Evolutionary conservation across 2,113 vertebrate species (phyloP).

Genomic region (Sialia sialis): DNA sequence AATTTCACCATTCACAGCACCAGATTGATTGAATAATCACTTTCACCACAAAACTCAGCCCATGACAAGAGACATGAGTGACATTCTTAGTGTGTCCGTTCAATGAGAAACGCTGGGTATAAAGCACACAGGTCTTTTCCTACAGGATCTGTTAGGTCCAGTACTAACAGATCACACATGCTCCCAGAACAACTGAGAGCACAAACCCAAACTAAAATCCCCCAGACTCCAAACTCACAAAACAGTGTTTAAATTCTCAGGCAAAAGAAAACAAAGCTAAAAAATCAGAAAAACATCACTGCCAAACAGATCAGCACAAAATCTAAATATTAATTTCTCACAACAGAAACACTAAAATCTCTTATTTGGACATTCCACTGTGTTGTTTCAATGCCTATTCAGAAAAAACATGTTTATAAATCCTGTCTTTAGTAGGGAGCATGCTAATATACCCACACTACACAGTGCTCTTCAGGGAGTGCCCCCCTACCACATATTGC

Average conservation of each 20-base stretch:
- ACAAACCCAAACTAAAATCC: not conserved
- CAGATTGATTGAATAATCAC: not conserved
- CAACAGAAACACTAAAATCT: not conserved
- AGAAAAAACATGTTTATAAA: not conserved
- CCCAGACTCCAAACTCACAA: not conserved
- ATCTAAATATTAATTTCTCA: not conserved
- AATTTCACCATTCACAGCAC: not conserved
- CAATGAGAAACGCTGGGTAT: not conserved
- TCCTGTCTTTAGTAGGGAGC: not conserved
- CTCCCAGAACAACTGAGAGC: not conserved
- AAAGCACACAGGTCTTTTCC: not conserved
- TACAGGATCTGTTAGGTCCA: too few relatives aligned
- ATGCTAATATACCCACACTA: not conserved
- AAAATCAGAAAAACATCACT: not conserved
- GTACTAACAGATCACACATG: not conserved
- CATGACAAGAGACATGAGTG: not conserved
- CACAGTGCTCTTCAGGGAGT: not conserved
- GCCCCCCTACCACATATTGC: accelerated
- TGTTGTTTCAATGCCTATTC: not conserved
- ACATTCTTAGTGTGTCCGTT: not conserved
- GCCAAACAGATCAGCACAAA: not conserved
- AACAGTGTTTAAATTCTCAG: not conserved
- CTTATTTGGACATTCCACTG: not conserved
- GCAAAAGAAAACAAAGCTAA: not conserved
- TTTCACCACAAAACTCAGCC: not conserved